phyloP scores from a whole-genome alignment of 2,113 vertebrate species.

The Astur gentilis region DNA sequence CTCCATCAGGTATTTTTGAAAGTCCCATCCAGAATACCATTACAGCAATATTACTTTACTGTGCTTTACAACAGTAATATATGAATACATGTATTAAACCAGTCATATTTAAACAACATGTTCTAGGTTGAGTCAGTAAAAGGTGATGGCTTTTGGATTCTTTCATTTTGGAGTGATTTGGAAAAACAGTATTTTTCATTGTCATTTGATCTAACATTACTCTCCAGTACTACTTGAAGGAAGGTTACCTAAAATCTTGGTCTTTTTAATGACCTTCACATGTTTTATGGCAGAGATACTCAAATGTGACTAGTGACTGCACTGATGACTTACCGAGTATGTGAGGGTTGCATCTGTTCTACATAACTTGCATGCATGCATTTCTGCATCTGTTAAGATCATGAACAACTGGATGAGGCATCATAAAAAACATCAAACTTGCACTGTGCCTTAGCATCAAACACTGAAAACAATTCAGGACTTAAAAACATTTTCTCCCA shows the following conservation, averaged over 20 bases:
- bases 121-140: not conserved
- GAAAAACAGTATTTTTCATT: not conserved
- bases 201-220: not conserved
- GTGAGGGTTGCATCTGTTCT: not conserved
- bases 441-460: not conserved
- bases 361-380: accelerated
- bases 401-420: not conserved
- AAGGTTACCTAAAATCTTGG: not conserved
- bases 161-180: not conserved
- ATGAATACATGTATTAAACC: not conserved
- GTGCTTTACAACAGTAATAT: not conserved
- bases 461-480: not conserved
- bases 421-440: not conserved
- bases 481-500: not conserved
- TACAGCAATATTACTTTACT: not conserved
- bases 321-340: accelerated
- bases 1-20: not conserved
- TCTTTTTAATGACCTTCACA: not conserved
- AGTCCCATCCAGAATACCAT: not conserved
- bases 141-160: not conserved
- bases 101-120: not conserved
- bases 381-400: not conserved
- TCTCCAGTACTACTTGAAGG: not conserved
- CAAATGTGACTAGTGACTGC: not conserved
- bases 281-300: not conserved